Conservation (phyloP, 1,140 invertebrate genomes). For the Drosophila virilis region DNA sequence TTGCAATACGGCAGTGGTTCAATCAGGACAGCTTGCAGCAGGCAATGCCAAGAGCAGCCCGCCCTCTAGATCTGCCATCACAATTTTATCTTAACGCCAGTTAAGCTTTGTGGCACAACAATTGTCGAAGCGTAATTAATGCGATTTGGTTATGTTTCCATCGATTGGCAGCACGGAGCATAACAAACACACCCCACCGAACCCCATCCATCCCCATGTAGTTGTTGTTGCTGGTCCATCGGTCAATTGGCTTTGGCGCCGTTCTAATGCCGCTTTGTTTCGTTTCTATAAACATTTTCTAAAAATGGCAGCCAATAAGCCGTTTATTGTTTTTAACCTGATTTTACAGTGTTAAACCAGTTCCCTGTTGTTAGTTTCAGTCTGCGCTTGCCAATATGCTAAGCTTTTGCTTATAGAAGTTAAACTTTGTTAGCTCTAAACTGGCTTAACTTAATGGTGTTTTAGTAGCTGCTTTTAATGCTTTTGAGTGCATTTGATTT, state of each 20-base stretch:
- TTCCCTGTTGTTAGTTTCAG: not conserved
- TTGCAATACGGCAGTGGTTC: slow-evolving; percentile 27
- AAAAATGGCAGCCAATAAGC: slow-evolving; percentile 52
- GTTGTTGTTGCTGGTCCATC: slow-evolving; percentile 43
- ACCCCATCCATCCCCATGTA: not conserved
- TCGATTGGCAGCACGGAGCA: slow-evolving; percentile 59
- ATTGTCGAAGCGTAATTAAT: slow-evolving; percentile 81
- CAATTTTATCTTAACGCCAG: slow-evolving; percentile 64
- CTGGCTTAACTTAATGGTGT: too few species aligned
- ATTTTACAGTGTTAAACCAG: slow-evolving; percentile 6
- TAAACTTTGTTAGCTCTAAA: not conserved
- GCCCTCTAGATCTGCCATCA: not conserved
- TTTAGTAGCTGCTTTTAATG: too few species aligned
- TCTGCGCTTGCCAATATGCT: not conserved
- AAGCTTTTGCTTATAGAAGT: not conserved
- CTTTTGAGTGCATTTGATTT: too few species aligned
- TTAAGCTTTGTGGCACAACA: slow-evolving; percentile 81
- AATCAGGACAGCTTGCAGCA: slow-evolving; percentile 11
- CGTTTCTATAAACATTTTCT: slow-evolving; percentile 47
- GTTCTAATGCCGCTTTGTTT: slow-evolving; percentile 42
- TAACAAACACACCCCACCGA: not conserved
- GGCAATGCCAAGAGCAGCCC: not conserved
- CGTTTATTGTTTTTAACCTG: slow-evolving; percentile 21
- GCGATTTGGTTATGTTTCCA: slow-evolving; percentile 77
- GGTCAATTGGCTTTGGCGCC: slow-evolving; percentile 54